phyloP scores from a whole-genome alignment of 2,797 vertebrate genomes.

The Rallus crepitans region DNA sequence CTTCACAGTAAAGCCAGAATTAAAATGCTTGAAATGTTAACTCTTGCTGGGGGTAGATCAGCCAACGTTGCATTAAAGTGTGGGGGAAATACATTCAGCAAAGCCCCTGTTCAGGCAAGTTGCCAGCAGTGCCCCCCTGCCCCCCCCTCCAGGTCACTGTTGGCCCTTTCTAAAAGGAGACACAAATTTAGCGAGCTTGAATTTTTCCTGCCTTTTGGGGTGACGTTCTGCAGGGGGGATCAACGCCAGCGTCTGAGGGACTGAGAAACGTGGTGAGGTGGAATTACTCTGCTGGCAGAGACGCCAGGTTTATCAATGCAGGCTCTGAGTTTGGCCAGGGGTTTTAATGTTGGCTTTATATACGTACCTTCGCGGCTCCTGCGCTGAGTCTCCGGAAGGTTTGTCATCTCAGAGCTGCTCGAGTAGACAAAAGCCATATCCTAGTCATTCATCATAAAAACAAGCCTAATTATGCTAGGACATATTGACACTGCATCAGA shows the following conservation, averaged over 20 bases:
- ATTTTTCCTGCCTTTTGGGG: neutral
- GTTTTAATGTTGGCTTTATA: no score
- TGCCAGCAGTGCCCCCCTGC: neutral
- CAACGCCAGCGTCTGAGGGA: neutral
- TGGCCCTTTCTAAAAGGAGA: neutral
- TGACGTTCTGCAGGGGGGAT: neutral
- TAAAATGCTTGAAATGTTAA: neutral
- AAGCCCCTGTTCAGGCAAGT: neutral
- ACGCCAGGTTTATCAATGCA: neutral
- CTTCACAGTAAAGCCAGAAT: neutral
- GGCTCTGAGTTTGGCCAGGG: neutral
- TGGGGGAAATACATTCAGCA: neutral
- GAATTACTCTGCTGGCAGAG: neutral
- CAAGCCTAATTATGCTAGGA: slow-evolving; percentile 54
- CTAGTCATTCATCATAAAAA: slow-evolving; percentile 42
- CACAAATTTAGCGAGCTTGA: neutral
- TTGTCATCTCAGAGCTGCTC: neutral
- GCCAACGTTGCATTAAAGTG: neutral
- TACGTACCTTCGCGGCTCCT: neutral
- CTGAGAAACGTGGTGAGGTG: neutral
- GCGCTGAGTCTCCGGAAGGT: neutral
- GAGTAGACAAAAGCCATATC: slow-evolving; percentile 24
- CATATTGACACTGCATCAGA: slow-evolving; percentile 43
- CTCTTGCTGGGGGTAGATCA: neutral
- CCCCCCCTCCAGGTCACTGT: neutral